A percentile compares a stretch with the other conserved stretches of the same genome.
Conservation (phyloP, 2,113 vertebrate genomes). For the Agapornis roseicollis region DNA sequence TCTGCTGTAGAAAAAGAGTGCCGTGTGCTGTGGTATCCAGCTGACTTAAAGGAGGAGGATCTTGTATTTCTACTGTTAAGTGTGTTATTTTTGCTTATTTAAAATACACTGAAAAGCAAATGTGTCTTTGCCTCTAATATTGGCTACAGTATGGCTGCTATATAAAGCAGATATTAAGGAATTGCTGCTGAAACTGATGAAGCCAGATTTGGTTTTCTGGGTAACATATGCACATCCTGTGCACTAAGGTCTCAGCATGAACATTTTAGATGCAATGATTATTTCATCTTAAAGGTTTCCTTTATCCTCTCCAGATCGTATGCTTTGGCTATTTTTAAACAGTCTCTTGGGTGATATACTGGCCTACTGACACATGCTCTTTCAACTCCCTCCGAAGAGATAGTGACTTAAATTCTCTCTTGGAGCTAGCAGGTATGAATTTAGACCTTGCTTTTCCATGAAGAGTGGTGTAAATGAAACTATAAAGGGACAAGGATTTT, state of each 20-base stretch:
- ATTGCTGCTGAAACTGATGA: background rate
- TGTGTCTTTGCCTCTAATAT: background rate
- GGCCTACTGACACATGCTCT: constrained; percentile 21
- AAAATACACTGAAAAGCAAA: background rate
- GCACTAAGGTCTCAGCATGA: constrained; percentile 4
- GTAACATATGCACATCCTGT: constrained; percentile 52
- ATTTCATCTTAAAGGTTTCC: constrained; percentile 57
- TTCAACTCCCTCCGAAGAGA: constrained; percentile 1
- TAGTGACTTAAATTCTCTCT: background rate
- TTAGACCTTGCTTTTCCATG: background rate
- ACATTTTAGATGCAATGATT: constrained; percentile 57
- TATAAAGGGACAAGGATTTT: background rate
- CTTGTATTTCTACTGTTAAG: background rate
- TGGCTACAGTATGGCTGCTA: background rate
- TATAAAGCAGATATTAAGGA: background rate
- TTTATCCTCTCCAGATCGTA: constrained; percentile 55
- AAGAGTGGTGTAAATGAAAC: background rate
- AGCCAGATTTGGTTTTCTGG: constrained; percentile 46
- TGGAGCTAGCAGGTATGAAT: background rate
- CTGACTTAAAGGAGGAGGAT: background rate
- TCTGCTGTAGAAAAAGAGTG: background rate
- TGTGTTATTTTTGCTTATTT: background rate
- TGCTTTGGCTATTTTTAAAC: constrained; percentile 53
- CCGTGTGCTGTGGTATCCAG: rapidly evolving
- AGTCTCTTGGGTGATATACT: constrained; percentile 34